Evolutionary conservation across 2,797 vertebrate genomes (phyloP), one percentile per base, ranked within the genome.

Genomic region (Numenius phaeopus): DNA sequence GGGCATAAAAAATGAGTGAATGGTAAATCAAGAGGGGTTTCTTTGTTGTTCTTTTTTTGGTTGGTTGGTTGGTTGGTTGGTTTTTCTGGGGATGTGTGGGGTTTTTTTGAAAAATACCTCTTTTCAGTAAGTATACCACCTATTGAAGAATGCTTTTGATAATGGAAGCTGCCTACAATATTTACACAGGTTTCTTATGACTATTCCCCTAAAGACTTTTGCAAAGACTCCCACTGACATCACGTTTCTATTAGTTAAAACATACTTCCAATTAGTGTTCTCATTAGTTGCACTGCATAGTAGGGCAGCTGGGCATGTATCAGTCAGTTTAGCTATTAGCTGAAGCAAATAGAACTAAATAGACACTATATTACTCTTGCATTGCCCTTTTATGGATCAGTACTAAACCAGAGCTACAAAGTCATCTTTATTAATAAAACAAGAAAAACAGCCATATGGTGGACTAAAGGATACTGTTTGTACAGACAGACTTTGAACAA

Each of bases 271-370:
- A 93, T 94, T 85, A 89, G 27, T 42, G 40, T 64, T 58, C 75
- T 96, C 32, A 57, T 94, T 96, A 93, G 66, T 26, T 76, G 34
- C 26, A 50, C 32, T 65, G 42, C n/a, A 34, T 54, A 87, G 16
- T 50, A 55, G 2, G 24, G 42, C 78, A 95, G 37, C 78, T 92
- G 67, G 75, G 57, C 79, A 81, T 37, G 27, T 64, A 66, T 78
- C 83, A 93, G 80, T 75, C 79, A 62, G 65, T 78, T 95, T 87
- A 73, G n/a, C 29, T 92, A 80, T 83, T 80, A 95, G n/a, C 29
- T 77, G 55, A 71, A 84, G 57, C 37, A 95, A 75, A 87, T 40
- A 90, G 67, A 79, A 69, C 6, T 52, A 70, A 88, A 93, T n/a
- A 91, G 39, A 86, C 22, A 49, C 8, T 6, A 14, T n/a, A 34